Evolutionary conservation across 2,888 invertebrate species (phyloP).

Genomic region (Scaptomyza tumidula): DNA sequence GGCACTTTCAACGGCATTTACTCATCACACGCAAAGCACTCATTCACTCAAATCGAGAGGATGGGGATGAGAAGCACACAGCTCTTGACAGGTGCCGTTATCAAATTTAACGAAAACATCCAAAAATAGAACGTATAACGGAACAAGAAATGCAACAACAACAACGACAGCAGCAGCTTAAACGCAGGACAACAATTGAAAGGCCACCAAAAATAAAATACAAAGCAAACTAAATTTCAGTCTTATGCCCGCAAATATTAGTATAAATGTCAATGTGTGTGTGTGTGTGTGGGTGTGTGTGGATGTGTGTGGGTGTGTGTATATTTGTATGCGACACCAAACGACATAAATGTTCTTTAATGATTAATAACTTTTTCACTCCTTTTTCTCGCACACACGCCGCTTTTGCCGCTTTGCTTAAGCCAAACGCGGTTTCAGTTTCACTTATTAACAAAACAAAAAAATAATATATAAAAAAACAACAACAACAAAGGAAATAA

Average conservation of each 20-base stretch:
- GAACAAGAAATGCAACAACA: constrained; percentile 25
- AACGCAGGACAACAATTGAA: constrained; percentile 34
- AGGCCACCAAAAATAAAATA: constrained; percentile 24
- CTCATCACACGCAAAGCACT: constrained; percentile 6
- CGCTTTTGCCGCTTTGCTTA: constrained; percentile 17
- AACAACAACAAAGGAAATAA: constrained; percentile 17
- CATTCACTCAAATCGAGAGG: not conserved
- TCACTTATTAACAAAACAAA: constrained; percentile 53
- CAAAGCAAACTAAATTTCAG: constrained; percentile 54
- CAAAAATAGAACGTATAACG: constrained; percentile 23
- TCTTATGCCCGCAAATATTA: constrained; percentile 20
- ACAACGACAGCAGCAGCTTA: constrained; percentile 25
- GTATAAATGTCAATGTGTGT: not conserved
- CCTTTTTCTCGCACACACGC: constrained; percentile 56
- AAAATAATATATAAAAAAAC: constrained; percentile 23
- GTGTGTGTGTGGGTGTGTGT: constrained; percentile 24
- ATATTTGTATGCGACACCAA: constrained; percentile 47
- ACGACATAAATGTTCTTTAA: constrained; percentile 73
- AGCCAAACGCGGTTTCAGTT: constrained; percentile 61
- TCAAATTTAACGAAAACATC: constrained; percentile 25
- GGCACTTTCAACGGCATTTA: not conserved
- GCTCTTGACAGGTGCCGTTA: constrained; percentile 40
- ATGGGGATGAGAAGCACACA: constrained; percentile 7
- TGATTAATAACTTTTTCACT: constrained; percentile 78
- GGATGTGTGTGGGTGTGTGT: constrained; percentile 28